These are phyloP conservation scores for Micronycteris hirsuta DNA, from an alignment of 2,113 vertebrate genomes.

Conservation along the genomic window DNA sequence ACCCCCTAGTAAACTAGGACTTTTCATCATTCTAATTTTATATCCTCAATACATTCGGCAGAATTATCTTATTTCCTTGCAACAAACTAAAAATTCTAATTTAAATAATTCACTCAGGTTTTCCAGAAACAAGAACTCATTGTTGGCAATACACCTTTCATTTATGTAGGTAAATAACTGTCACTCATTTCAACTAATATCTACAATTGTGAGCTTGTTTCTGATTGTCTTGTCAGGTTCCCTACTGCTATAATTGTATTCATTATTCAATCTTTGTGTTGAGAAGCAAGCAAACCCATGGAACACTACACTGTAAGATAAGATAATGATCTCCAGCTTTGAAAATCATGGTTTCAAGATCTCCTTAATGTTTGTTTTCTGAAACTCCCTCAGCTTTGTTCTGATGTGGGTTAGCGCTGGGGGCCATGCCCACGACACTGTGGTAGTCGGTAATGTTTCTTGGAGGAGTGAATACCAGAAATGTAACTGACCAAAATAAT, in stretches of 20 bases:
- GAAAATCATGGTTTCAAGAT: constrained; percentile 31
- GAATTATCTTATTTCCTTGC: neutral
- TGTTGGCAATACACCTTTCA: neutral
- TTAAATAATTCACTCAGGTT: neutral
- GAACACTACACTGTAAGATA: neutral
- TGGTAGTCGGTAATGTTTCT: neutral
- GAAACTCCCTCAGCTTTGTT: neutral
- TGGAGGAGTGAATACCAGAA: neutral
- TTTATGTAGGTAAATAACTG: constrained; percentile 16
- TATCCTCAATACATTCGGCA: neutral
- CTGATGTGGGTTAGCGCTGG: neutral
- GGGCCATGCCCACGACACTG: neutral
- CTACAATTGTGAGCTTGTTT: neutral
- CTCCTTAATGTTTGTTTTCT: constrained; percentile 43
- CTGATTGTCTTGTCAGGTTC: constrained; percentile 32
- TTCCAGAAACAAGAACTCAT: neutral
- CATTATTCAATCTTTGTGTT: constrained; percentile 35
- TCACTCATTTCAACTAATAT: neutral
- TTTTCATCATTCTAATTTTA: neutral
- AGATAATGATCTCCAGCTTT: constrained; percentile 47
- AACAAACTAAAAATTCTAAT: neutral
- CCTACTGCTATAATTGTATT: constrained; percentile 28
- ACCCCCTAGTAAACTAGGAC: neutral
- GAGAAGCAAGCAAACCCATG: neutral
- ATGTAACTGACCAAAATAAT: neutral